Base-by-base conservation (phyloP, 2,797 vertebrate species). In the Pachyuromys duprasi region DNA sequence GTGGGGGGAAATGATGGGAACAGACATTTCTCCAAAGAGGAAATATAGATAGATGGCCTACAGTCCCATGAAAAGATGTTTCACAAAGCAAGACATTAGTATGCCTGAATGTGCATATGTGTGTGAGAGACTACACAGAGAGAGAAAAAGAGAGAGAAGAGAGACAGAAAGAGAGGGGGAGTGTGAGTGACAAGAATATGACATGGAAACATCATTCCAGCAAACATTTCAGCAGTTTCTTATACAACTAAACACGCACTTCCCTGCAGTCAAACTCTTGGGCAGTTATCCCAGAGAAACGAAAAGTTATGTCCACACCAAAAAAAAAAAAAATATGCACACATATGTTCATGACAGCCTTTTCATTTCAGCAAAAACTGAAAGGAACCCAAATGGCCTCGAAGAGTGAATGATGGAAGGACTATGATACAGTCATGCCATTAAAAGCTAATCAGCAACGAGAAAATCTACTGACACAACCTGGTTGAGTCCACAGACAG, bases 341-440 rank as follows among this genome's bases (percentile, higher is more conserved):
- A 33, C 17, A 83, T 60, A 87, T 70, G 79, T 39, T 72, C 28
- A 81, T 13, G 69, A 74, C 17, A 89, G 33, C 7, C 67, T 90
- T 93, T 88, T 39, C 42, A 39, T 39, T 86, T 92, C 26, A 90
- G 63, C 31, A 82, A 89, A 89, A 86, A 80, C 33, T 93, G 14
- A 88, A 94, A 81, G 62, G 8, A 81, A 79, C 33, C 36, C 86
- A 84, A 79, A 67, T 57, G 9, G 60, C 65, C 26, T 28, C 17
- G 45, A 69, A 1, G 53, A 33, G 8, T 8, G 15, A 76, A 70
- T 36, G 53, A n/a, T 14, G 88, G 36, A 69, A 95, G 84, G 82
- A 28, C 2, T 45, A 31, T 8, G 1, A 12, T 53, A 36, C 5
- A 79, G 24, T 74, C 75, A 70, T 5, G 57, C 9, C 53, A 90